phyloP scores from a whole-genome alignment of 1,140 invertebrate species.

The Leptinotarsa lineolata region DNA sequence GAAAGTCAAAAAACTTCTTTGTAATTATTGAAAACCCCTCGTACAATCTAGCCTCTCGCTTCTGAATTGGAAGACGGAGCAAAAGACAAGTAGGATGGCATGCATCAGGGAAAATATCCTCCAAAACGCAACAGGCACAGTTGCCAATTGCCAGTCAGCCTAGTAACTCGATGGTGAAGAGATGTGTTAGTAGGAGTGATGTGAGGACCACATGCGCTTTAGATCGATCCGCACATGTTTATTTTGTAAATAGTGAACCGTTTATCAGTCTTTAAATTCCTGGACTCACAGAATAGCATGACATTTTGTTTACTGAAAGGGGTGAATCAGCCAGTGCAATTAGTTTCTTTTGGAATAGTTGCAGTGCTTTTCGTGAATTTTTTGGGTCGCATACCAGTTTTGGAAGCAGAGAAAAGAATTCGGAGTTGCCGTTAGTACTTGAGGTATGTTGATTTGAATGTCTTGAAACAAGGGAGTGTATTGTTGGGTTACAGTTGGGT shows the following conservation, averaged over 20 bases:
- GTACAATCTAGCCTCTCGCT: not conserved
- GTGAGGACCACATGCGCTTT: constrained; percentile 15
- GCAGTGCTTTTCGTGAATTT: not conserved
- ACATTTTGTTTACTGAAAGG: not conserved
- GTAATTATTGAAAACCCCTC: not conserved
- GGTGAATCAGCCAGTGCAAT: not conserved
- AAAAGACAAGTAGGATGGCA: not conserved
- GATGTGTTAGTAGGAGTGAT: constrained; percentile 1
- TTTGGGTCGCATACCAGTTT: not conserved
- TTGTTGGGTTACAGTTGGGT: not conserved
- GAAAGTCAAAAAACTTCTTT: too few species aligned
- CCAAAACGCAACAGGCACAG: not conserved
- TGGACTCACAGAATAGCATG: not conserved
- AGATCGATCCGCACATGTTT: constrained; percentile 18
- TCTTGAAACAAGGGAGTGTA: not conserved
- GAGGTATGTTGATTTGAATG: constrained; percentile 5
- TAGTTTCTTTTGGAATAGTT: not conserved
- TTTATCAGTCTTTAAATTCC: not conserved
- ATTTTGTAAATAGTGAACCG: not conserved
- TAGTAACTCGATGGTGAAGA: not conserved
- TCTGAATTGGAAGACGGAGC: not conserved
- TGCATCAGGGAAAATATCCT: not conserved
- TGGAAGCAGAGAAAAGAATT: not conserved
- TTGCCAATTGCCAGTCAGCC: not conserved
- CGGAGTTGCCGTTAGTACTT: not conserved